Conservation (phyloP, 2,888 invertebrate genomes). For the Eupithecia pulchellata region DNA sequence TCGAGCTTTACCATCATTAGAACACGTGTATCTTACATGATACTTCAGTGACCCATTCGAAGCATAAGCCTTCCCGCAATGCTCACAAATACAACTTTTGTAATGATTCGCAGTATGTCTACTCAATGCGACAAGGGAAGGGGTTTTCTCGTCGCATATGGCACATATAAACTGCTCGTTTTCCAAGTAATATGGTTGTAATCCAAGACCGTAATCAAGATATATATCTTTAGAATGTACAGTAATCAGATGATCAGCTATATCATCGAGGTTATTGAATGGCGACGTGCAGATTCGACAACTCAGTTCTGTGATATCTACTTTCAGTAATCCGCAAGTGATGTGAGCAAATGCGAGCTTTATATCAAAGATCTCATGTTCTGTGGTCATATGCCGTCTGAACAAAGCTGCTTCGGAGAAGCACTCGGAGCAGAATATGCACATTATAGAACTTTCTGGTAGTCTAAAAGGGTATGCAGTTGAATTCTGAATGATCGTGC, state of each 20-base stretch:
- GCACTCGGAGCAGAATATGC: slow-evolving; percentile 67
- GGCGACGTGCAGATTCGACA: slow-evolving; percentile 60
- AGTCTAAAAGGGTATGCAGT: slow-evolving; percentile 72
- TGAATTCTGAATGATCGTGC: slow-evolving; percentile 64
- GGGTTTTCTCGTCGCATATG: slow-evolving; percentile 56
- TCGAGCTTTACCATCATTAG: slow-evolving; percentile 45
- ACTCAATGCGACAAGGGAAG: slow-evolving; percentile 60
- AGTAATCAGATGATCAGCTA: slow-evolving; percentile 56
- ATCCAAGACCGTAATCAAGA: slow-evolving; percentile 56
- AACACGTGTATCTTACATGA: slow-evolving; percentile 52
- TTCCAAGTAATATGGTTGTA: slow-evolving; percentile 65
- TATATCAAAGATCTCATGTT: slow-evolving; percentile 45
- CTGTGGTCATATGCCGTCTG: slow-evolving; percentile 53
- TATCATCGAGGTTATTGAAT: slow-evolving; percentile 50
- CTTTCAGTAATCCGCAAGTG: slow-evolving; percentile 51
- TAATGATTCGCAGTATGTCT: slow-evolving; percentile 68
- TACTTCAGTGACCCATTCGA: slow-evolving; percentile 57
- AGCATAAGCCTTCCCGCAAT: slow-evolving; percentile 67
- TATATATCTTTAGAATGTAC: slow-evolving; percentile 55
- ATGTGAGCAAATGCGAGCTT: slow-evolving; percentile 52
- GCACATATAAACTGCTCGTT: slow-evolving; percentile 53
- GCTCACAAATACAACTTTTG: slow-evolving; percentile 64
- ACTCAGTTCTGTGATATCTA: slow-evolving; percentile 61
- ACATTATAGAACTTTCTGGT: slow-evolving; percentile 64
- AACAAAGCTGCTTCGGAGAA: slow-evolving; percentile 54